Percentiles rank a stretch among this genome's conserved stretches.
These are phyloP conservation scores for Drosophila meridiana DNA, from an alignment of 2,888 invertebrate species.

Conservation along the genomic window DNA sequence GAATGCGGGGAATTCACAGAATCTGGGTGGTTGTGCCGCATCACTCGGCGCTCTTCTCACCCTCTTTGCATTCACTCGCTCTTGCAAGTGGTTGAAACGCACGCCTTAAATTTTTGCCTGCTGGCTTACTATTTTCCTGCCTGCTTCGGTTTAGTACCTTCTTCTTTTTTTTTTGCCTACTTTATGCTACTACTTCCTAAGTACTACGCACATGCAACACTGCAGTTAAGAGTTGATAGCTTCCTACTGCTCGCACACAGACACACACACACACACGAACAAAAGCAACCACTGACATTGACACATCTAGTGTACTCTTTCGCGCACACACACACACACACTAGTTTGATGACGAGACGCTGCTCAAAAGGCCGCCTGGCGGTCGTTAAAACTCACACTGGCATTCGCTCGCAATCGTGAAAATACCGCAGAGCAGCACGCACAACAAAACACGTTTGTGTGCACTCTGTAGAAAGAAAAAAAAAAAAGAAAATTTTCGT, in stretches of 20 bases:
- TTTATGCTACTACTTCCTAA: slow-evolving; percentile 58
- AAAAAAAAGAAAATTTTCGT: slow-evolving; percentile 49
- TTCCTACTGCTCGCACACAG: slow-evolving; percentile 44
- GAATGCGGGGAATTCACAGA: slow-evolving; percentile 21
- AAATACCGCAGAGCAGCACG: slow-evolving; percentile 69
- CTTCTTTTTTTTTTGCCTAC: slow-evolving; percentile 12
- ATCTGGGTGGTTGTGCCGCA: slow-evolving; percentile 36
- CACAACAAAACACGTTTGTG: slow-evolving; percentile 68
- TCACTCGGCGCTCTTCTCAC: slow-evolving; percentile 11
- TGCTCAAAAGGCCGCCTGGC: slow-evolving; percentile 66
- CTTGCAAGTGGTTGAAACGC: slow-evolving; percentile 60
- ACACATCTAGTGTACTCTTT: slow-evolving; percentile 64
- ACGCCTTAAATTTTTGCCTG: slow-evolving; percentile 58
- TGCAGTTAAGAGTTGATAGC: slow-evolving; percentile 56
- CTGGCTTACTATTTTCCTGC: slow-evolving; percentile 38
- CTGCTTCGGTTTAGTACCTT: slow-evolving; percentile 16
- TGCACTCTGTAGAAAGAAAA: slow-evolving; percentile 60
- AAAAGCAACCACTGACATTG: slow-evolving; percentile 70
- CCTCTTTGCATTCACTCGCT: slow-evolving; percentile 12
- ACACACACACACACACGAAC: slow-evolving; percentile 23
- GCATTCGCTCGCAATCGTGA: slow-evolving; percentile 61
- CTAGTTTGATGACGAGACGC: slow-evolving; percentile 58
- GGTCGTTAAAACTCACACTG: slow-evolving; percentile 59
- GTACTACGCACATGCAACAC: slow-evolving; percentile 66
- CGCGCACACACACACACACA: slow-evolving; percentile 42